Conservation (phyloP, 1,140 invertebrate genomes). For the Caenorhabditis briggsae region DNA sequence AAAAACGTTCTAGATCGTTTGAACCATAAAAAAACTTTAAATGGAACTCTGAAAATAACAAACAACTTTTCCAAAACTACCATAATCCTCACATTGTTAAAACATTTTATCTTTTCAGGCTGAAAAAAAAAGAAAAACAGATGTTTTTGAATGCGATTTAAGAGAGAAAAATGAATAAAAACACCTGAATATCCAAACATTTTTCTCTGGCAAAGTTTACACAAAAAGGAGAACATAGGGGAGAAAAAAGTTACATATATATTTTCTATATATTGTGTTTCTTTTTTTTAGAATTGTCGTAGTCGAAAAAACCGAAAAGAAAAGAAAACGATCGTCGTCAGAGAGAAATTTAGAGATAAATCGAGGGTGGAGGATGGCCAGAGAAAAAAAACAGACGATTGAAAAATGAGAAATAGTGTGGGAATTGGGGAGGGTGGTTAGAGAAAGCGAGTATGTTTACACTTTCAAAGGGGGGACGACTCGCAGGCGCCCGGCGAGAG, state of each 20-base stretch:
- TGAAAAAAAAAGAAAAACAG: neutral
- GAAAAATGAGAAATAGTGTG: neutral
- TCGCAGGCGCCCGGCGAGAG: neutral
- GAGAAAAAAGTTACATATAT: neutral
- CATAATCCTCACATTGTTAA: too few relatives aligned
- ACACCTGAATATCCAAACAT: neutral
- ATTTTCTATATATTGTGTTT: neutral
- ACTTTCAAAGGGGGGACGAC: conserved; percentile 13
- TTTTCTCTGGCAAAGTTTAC: conserved; percentile 14
- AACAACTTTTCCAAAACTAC: too few relatives aligned
- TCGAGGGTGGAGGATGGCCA: neutral
- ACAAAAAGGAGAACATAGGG: too few relatives aligned
- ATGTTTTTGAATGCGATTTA: neutral
- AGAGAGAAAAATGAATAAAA: neutral
- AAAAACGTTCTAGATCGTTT: too few relatives aligned
- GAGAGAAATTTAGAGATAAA: neutral
- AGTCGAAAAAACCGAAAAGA: neutral
- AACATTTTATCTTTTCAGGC: too few relatives aligned
- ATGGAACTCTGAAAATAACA: too few relatives aligned
- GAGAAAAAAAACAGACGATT: conserved; percentile 27
- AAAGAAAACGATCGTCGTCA: neutral
- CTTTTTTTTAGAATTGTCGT: neutral
- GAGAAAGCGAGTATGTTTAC: conserved; percentile 48
- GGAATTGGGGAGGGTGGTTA: neutral
- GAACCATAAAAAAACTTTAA: too few relatives aligned